Conservation (phyloP, 2,113 vertebrate genomes). For the Saccopteryx leptura region DNA sequence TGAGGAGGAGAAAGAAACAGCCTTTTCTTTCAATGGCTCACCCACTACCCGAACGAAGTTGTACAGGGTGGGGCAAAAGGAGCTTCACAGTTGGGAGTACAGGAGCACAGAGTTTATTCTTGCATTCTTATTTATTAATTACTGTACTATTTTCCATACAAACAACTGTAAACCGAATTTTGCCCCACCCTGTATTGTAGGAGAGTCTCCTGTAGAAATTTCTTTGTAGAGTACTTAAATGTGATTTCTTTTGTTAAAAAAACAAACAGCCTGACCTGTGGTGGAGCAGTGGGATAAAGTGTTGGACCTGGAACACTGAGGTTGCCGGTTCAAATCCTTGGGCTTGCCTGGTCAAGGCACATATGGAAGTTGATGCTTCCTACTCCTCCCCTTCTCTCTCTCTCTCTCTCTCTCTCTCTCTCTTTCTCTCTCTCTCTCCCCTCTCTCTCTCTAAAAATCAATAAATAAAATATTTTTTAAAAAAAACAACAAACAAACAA, state of each 20-base stretch:
- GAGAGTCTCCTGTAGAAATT: conserved; percentile 24
- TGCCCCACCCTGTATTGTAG: conserved; percentile 2
- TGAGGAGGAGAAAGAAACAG: background rate
- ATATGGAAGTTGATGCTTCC: no score
- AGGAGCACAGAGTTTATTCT: background rate
- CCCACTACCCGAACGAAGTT: conserved; percentile 13
- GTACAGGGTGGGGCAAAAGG: background rate
- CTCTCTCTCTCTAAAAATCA: no score
- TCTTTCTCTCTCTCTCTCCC: no score
- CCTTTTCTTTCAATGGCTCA: conserved; percentile 70
- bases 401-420: no score
- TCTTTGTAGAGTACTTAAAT: conserved; percentile 57
- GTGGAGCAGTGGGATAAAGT: no score
- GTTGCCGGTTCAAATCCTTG: no score
- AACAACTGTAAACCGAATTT: background rate
- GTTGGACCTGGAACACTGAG: no score
- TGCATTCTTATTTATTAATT: background rate
- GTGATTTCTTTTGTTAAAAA: conserved; percentile 49
- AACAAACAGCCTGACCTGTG: no score
- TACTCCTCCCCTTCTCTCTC: no score
- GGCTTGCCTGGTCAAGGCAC: no score
- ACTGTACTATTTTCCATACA: background rate
- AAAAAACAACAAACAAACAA: background rate
- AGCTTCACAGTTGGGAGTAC: background rate
- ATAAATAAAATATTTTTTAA: no score